Base-by-base conservation (phyloP, 2,888 invertebrate genomes). In the Sipha maydis region DNA sequence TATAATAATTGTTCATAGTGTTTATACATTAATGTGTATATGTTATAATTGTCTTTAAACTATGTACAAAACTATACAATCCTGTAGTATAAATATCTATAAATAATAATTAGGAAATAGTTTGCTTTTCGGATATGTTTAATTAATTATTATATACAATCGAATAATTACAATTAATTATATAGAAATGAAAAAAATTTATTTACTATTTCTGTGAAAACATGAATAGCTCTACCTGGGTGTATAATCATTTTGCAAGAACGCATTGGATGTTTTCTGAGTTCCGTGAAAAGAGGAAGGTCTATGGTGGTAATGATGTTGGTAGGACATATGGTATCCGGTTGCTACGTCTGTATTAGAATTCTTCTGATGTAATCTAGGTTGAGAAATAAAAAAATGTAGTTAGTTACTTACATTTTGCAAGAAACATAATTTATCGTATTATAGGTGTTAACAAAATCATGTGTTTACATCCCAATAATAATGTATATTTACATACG, bases 251-350 rank as follows among this genome's bases (percentile, higher is more conserved):
- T 88, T 88, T 82, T 88, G 88, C 34, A 82, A 61, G 28, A 82
- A 88, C 38, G 88, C 48, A 21, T 75, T 82, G 0, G 88, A 56
- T 48, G 61, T 67, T 76, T 76, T 88, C 82, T 88, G 88, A 73
- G 82, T n/a, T 21, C 75, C 75, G 21, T 88, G 88, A 82, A 82
- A 82, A 41, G 88, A 75, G 38, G 88, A 73, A 75, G 79, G 88
- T 61, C 80, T 80, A 21, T 80, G 88, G 48, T 88, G 88, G 75
- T 88, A 88, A 88, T 88, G 88, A 76, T 88, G 88, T 25, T 88
- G 88, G 82, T 88, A 88, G 61, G 88, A 80, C 88, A 88, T 88
- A n/a, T 88, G 88, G 88, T 88, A 88, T 88, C 88, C 88, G 82
- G 88, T 75, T 19, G 80, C 19, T 75, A 82, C 82, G 25, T 88